Percentiles rank a stretch among this genome's conserved stretches.
phyloP scores from a whole-genome alignment of 2,113 vertebrate species.

The Psittacara wagleri region DNA sequence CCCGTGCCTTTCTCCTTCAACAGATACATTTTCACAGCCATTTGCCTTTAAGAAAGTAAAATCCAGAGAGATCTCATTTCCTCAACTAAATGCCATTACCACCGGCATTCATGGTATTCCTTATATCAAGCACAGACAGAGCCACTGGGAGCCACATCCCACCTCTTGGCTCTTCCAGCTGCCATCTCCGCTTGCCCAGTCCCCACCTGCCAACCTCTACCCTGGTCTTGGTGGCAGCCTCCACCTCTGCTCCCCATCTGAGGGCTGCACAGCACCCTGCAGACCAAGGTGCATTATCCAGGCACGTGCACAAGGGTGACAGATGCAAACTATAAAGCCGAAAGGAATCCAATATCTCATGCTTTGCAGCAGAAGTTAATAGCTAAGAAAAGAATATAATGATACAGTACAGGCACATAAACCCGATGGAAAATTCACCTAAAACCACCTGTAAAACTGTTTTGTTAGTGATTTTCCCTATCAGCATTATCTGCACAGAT shows the following conservation, averaged over 20 bases:
- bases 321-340: not conserved
- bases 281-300: fast-evolving
- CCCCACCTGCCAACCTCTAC: not conserved
- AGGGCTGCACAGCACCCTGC: fast-evolving
- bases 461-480: not conserved
- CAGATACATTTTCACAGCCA: not conserved
- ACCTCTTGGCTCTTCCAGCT: not conserved
- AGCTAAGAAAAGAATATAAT: not conserved
- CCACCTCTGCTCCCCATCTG: not conserved
- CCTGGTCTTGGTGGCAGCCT: fast-evolving
- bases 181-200: not conserved
- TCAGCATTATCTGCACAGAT: not conserved
- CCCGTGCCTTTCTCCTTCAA: not conserved
- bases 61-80: not conserved
- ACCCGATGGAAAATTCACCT: slow-evolving; percentile 11
- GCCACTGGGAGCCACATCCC: not conserved
- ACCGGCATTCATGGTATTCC: not conserved
- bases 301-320: fast-evolving
- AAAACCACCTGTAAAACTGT: slow-evolving; percentile 12
- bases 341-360: not conserved
- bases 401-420: not conserved
- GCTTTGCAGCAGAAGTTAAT: not conserved
- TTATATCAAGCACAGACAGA: not conserved
- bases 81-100: not conserved
- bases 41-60: not conserved